A percentile compares a stretch with the other conserved stretches of the same genome.
Evolutionary conservation across 2,113 vertebrate genomes (phyloP).

Genomic region (Gymnobelideus leadbeateri): DNA sequence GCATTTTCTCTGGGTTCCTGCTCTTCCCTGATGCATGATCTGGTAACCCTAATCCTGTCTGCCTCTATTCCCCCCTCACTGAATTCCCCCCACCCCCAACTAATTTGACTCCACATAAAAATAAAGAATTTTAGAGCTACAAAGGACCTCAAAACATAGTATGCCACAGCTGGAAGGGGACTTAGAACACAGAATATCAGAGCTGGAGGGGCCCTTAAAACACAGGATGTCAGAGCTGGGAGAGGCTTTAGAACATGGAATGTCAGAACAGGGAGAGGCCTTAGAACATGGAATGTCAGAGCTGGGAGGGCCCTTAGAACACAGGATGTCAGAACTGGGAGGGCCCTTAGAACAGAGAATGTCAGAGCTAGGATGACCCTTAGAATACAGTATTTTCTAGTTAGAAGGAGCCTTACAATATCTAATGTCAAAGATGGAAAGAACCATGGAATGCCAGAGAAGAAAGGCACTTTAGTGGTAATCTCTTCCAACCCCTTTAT

Average conservation of each 20-base stretch:
- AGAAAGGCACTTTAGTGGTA: not conserved
- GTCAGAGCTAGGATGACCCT: no score
- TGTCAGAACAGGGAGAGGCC: not conserved
- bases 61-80: accelerated
- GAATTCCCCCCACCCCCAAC: not conserved
- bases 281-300: not conserved
- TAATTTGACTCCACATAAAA: not conserved
- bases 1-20: slow-evolving; percentile 89
- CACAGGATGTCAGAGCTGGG: no score
- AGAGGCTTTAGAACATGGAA: no score
- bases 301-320: no score
- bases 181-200: no score
- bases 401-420: not conserved
- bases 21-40: slow-evolving; percentile 80
- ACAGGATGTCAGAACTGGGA: no score
- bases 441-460: not conserved
- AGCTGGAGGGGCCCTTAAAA: no score
- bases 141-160: not conserved
- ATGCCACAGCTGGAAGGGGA: not conserved
- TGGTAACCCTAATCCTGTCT: not conserved
- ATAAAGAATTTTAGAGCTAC: not conserved
- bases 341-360: no score
- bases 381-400: no score
- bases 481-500: not conserved
- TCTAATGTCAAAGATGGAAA: not conserved